Evolutionary conservation across 2,797 vertebrate genomes (phyloP).

Genomic region (Tapera naevia): DNA sequence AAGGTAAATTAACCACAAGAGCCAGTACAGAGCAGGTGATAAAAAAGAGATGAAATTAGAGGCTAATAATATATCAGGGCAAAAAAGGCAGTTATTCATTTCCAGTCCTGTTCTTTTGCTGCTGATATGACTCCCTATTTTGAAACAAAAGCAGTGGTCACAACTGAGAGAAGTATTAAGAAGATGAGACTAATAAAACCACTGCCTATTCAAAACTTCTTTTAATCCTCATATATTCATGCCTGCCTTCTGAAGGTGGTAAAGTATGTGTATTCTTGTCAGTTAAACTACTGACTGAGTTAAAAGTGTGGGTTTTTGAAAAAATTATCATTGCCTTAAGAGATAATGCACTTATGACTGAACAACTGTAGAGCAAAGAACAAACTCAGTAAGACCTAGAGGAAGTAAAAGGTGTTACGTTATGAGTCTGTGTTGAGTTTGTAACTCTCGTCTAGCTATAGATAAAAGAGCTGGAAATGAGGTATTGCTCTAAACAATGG

Average conservation of each 20-base stretch:
- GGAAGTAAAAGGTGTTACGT: not conserved
- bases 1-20: not conserved
- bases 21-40: not conserved
- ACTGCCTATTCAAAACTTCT: not conserved
- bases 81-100: not conserved
- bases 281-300: slow-evolving; percentile 8
- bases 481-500: not conserved
- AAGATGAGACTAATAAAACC: not conserved
- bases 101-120: not conserved
- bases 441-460: not conserved
- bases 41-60: not conserved
- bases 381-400: not conserved
- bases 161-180: not conserved
- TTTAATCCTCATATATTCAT: slow-evolving; percentile 7
- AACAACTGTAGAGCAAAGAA: not conserved
- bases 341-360: not conserved
- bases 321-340: not conserved
- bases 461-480: not conserved
- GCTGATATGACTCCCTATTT: not conserved
- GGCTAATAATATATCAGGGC: not conserved
- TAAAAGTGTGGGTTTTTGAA: not conserved
- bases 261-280: slow-evolving; percentile 3
- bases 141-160: slow-evolving; percentile 15
- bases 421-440: not conserved
- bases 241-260: not conserved